These are phyloP conservation scores for Prietella phreatophila DNA, from an alignment of 2,113 vertebrate species.

Conservation along the genomic window DNA sequence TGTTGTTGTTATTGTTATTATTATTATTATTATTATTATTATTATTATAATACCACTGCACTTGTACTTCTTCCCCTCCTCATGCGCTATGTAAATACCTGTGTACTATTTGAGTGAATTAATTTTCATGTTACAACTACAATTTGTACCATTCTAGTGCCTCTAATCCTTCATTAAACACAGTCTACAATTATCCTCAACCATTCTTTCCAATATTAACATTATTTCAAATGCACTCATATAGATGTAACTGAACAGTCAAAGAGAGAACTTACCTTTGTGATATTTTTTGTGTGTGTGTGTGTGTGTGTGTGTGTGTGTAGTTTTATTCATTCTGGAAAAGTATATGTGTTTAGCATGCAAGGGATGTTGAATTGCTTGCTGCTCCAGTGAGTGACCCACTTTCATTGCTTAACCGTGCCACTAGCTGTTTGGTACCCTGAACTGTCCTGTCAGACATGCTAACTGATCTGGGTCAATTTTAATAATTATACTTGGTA, in stretches of 20 bases:
- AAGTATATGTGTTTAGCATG: slow-evolving; percentile 1
- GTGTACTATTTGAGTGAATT: not conserved
- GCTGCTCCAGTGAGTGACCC: not conserved
- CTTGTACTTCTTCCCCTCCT: not conserved
- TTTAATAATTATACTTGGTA: not conserved
- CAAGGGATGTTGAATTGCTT: not conserved
- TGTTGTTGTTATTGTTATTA: no score
- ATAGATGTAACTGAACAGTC: not conserved
- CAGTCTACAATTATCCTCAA: not conserved
- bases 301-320: not conserved
- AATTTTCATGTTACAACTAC: not conserved
- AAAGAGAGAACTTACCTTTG: not conserved
- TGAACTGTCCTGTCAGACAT: not conserved
- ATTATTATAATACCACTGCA: no score
- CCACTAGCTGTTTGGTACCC: not conserved
- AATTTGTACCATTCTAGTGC: not conserved
- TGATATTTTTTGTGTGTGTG: not conserved
- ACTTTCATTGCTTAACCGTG: not conserved
- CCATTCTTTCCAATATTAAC: not conserved
- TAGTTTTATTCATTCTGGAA: not conserved
- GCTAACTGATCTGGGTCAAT: not conserved
- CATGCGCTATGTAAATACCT: not conserved
- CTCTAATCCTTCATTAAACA: not conserved
- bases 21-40: no score
- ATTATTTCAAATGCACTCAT: not conserved